Percentiles rank a stretch among this genome's conserved stretches.
Conservation (phyloP, 2,113 vertebrate genomes). For the Labeo rohita region DNA sequence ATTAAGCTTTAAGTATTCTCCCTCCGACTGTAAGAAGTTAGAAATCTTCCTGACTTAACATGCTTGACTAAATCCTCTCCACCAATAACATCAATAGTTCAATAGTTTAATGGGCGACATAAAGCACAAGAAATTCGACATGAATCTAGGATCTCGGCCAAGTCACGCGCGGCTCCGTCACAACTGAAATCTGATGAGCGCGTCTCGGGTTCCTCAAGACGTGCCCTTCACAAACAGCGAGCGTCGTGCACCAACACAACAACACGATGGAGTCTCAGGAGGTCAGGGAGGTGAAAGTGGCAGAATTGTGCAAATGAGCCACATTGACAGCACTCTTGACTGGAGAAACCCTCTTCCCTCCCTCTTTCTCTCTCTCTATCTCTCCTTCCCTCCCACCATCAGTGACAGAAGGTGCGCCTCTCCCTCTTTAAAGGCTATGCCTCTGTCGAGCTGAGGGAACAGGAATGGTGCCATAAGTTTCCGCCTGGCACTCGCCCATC, state of each 20-base stretch:
- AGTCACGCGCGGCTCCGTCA: constrained; percentile 20
- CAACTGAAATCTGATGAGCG: constrained; percentile 43
- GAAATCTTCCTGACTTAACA: constrained; percentile 53
- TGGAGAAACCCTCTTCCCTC: constrained; percentile 30
- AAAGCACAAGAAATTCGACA: constrained; percentile 33
- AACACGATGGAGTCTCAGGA: constrained; percentile 52
- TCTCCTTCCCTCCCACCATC: constrained; percentile 56
- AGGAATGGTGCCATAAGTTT: constrained; percentile 82
- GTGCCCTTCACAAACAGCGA: constrained; percentile 11
- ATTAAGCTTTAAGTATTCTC: constrained; percentile 58
- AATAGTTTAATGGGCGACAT: constrained; percentile 44
- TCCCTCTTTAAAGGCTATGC: constrained; percentile 78
- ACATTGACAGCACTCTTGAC: constrained; percentile 58
- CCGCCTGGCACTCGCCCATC: constrained; percentile 78
- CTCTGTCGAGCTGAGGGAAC: constrained; percentile 75
- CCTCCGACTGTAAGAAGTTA: constrained; percentile 56
- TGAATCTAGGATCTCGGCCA: constrained; percentile 1
- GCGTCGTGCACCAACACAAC: constrained; percentile 43
- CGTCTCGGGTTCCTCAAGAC: constrained; percentile 47
- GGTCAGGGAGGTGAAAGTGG: constrained; percentile 60
- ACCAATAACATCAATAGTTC: constrained; percentile 49
- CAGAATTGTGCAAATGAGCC: constrained; percentile 60
- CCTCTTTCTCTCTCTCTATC: neutral
- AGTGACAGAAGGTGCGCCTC: constrained; percentile 81
- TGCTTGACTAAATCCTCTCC: constrained; percentile 44